Evolutionary conservation across 2,113 vertebrate species (phyloP), one percentile per base, ranked within the genome.

Genomic region (Brachypodius melanocephalos): DNA sequence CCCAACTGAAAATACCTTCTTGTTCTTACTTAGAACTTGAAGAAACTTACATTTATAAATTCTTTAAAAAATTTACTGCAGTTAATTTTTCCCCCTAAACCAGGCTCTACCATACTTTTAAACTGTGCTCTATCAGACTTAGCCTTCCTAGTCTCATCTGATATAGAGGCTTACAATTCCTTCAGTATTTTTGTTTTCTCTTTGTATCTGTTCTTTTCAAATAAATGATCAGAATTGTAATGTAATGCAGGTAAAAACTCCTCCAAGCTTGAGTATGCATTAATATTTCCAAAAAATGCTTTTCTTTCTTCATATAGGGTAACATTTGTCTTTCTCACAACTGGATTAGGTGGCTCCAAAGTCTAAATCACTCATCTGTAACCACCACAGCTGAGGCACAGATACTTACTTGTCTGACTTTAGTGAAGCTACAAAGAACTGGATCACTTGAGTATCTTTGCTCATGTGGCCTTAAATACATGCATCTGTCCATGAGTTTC

Each of bases 181-280:
- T 55, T 62, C 15, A 36, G 7, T 3, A 10, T 17, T 88, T 77
- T 67, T 46, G 3, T n/a, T 28, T 55, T 18, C 19, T 46, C 19
- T 80, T 89, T 43, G 10, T 12, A 66, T 4, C 34, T 6, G 6
- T 54, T 88, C 10, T 52, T 71, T 45, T 58, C 29, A 93, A 73
- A 68, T 42, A 65, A 46, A n/a, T 11, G 0, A 55, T 20, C 20
- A 32, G 51, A 68, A 65, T 8, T 14, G 6, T 22, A 46, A 14
- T 28, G 17, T 10, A 80, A 43, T 0, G 0, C 14, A 61, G 6
- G 52, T 49, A 59, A 43, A 40, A 66, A 58, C 3, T 29, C 10
- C 26, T 74, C 40, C 78, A 48, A 1, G 0, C 9, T 43, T 65
- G 3, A 21, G 0, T 18, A 81, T 58, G 5, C 10, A 18, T 24